Percentiles rank a stretch among this genome's conserved stretches.
Conservation (phyloP, 2,797 vertebrate species). For the Chrysocyon brachyurus region DNA sequence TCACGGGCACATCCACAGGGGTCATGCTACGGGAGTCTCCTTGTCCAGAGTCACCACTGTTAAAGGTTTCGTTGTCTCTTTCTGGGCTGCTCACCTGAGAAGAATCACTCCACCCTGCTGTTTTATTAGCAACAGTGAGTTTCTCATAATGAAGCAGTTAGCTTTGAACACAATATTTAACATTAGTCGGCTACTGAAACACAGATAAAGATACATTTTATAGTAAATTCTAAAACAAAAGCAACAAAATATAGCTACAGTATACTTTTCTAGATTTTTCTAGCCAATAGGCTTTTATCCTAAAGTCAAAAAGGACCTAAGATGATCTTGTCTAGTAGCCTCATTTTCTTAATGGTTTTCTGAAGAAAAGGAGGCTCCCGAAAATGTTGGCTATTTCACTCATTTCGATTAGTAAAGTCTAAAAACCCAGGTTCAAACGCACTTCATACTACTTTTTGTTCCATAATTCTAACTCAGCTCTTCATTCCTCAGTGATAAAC, state of each 20-base stretch:
- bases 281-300: neutral
- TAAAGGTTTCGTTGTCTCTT: slow-evolving; percentile 91
- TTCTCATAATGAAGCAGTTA: slow-evolving; percentile 77
- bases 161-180: slow-evolving; percentile 80
- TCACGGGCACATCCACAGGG: slow-evolving; percentile 92
- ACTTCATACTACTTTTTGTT: slow-evolving; percentile 19
- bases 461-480: slow-evolving; percentile 10
- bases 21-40: slow-evolving; percentile 94
- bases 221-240: slow-evolving; percentile 63
- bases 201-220: slow-evolving; percentile 62
- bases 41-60: slow-evolving; percentile 94
- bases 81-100: slow-evolving; percentile 97
- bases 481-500: slow-evolving; percentile 30
- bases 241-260: neutral
- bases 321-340: neutral
- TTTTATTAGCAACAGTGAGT: slow-evolving; percentile 84
- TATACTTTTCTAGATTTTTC: slow-evolving; percentile 38
- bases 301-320: slow-evolving; percentile 13
- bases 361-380: slow-evolving; percentile 19
- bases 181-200: slow-evolving; percentile 76
- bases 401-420: neutral
- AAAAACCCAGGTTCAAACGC: slow-evolving; percentile 29
- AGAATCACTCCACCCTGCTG: slow-evolving; percentile 96
- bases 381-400: slow-evolving; percentile 23
- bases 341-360: neutral